Conservation (phyloP, 2,888 invertebrate species). For the Aspidiotus rigidus region DNA sequence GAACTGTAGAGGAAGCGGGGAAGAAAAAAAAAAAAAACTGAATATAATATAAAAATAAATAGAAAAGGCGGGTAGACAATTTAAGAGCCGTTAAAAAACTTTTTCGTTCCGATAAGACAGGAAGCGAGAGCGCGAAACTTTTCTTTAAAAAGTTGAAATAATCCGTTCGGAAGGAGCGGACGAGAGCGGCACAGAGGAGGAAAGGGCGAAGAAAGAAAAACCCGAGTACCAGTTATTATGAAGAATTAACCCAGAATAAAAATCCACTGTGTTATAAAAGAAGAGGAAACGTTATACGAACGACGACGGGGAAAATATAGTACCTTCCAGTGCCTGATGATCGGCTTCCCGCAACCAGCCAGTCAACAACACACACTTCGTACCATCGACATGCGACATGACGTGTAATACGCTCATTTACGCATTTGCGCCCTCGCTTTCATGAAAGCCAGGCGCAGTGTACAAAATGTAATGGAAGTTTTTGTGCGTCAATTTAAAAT, state of each 20-base stretch:
- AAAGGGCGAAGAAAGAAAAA: too few relatives aligned
- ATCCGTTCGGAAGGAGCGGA: not conserved
- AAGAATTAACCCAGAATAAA: too few relatives aligned
- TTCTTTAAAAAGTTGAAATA: slow-evolving; percentile 2
- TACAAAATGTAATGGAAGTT: too few relatives aligned
- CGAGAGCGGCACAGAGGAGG: not conserved
- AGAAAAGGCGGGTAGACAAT: not conserved
- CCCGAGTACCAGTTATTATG: too few relatives aligned
- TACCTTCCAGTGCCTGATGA: slow-evolving; percentile 14
- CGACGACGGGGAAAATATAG: not conserved
- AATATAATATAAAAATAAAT: too few relatives aligned
- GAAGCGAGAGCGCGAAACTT: not conserved
- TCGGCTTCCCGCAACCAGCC: not conserved
- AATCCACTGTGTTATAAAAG: too few relatives aligned
- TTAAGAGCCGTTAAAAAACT: slow-evolving; percentile 3
- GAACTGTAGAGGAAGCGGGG: not conserved
- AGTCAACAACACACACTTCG: too few relatives aligned
- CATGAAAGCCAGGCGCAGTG: too few relatives aligned
- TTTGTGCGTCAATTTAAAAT: too few relatives aligned
- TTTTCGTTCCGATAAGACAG: slow-evolving; percentile 2
- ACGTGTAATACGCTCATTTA: slow-evolving; percentile 2
- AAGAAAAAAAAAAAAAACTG: not conserved
- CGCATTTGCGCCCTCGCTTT: too few relatives aligned
- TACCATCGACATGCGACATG: slow-evolving; percentile 11
- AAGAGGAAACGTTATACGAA: too few relatives aligned